Evolutionary conservation across 2,113 vertebrate species (phyloP).

Genomic region (Pristiophorus japonicus): DNA sequence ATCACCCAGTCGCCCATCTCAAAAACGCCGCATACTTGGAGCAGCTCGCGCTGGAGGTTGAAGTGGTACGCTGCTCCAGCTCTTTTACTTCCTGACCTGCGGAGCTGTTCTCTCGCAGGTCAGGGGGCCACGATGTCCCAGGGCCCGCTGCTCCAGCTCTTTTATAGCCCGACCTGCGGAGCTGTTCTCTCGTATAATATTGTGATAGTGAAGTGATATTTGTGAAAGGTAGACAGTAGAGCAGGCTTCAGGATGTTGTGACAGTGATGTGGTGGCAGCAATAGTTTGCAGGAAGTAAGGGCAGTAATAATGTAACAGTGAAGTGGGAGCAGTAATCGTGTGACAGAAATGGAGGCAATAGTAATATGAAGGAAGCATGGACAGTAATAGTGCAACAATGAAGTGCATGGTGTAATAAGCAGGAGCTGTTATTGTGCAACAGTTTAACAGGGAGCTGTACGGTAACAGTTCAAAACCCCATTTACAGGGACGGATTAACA

Average conservation of each 20-base stretch:
- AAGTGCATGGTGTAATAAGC: no score
- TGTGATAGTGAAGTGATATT: background rate
- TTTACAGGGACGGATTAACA: background rate
- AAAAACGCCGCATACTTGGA: no score
- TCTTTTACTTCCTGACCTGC: no score
- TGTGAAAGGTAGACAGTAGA: background rate
- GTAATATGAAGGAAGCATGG: background rate
- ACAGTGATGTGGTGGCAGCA: background rate
- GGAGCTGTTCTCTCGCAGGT: no score
- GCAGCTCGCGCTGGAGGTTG: no score
- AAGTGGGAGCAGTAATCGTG: background rate
- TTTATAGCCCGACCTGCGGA: no score
- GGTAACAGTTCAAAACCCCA: background rate
- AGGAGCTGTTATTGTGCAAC: background rate
- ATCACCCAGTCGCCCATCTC: no score
- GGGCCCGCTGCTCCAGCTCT: no score
- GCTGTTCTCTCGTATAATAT: no score
- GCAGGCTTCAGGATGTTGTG: background rate
- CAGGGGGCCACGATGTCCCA: no score
- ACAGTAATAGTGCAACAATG: background rate
- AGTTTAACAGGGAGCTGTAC: background rate
- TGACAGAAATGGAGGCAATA: background rate
- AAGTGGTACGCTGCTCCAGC: no score
- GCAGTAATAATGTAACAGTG: background rate
- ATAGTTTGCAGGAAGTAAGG: background rate